Evolutionary conservation across 1,140 invertebrate species (phyloP), one percentile per base, ranked within the genome.

Genomic region (Antheraea mylitta): DNA sequence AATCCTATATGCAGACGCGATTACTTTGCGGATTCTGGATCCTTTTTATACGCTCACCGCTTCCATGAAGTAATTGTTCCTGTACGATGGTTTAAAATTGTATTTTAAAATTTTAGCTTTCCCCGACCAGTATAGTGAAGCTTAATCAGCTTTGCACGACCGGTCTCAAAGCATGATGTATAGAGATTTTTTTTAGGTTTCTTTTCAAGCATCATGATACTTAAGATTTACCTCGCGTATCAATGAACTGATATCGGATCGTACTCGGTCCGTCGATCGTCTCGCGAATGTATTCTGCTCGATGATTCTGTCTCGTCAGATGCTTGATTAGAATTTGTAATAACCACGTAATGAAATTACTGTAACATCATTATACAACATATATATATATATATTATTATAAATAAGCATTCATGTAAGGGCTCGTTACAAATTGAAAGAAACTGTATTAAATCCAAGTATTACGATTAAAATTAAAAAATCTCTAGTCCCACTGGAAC

Each of bases 341-440:
- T 86, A 90, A 87, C 84, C 90, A 90, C 88, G 87, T 90, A 90
- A 92, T 92, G 84, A 90, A 92, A 92, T 92, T 92, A 92, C 88
- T 91, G 87, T 90, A 90, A 92, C 84, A 82, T 88, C 79, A 81
- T 83, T 90, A 89, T 91, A 90, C 87, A 83, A 87, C 82, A 82
- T 86, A 85, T 82, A 81, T 85, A 87, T 75, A 75, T 75, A 79
- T 89, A 87, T 87, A 88, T n/a, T n/a, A 30, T 58, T 90, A 84
- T 89, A 87, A 92, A 85, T 92, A 92, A 85, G 87, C 90, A 90
- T 90, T 90, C 83, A 87, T 92, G 83, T 91, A 92, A 90, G 87
- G 88, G 88, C 88, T 90, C 90, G 90, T 92, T 92, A 90, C 85
- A 81, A 90, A 85, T 80, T 89, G 83, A 87, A 83, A 89, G 81